These are phyloP conservation scores for Leptosomus discolor DNA, from an alignment of 2,113 vertebrate genomes.

Conservation along the genomic window DNA sequence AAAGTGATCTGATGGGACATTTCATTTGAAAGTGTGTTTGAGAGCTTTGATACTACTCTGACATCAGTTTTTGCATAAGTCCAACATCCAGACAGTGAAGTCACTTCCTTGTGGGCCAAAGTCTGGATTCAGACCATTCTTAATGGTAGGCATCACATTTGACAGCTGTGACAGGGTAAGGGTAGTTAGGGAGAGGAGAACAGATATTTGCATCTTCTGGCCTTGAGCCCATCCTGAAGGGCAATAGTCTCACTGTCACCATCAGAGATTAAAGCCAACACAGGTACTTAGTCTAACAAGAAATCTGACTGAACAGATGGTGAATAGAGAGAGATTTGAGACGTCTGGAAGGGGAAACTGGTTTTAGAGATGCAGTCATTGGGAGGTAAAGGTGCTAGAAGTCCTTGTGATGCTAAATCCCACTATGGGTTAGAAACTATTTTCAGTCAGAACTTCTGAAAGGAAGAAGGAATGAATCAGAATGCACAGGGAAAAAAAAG, in stretches of 20 bases:
- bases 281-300: constrained; percentile 29
- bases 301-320: constrained; percentile 36
- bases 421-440: neutral
- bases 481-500: neutral
- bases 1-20: neutral
- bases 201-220: neutral
- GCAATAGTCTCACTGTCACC: neutral
- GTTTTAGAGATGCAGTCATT: neutral
- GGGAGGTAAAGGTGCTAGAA: neutral
- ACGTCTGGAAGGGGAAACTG: constrained; percentile 3
- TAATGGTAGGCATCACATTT: neutral
- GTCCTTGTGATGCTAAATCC: neutral
- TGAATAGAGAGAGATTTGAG: neutral
- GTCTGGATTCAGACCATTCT: neutral
- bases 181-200: neutral
- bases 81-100: neutral
- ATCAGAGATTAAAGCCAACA: neutral
- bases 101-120: neutral
- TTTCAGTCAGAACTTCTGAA: neutral
- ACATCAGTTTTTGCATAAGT: neutral
- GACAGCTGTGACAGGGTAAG: neutral
- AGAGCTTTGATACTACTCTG: neutral
- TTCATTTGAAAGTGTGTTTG: neutral
- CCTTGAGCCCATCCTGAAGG: neutral
- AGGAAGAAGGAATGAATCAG: neutral